These are phyloP conservation scores for Polypterus senegalus DNA, from an alignment of 2,113 vertebrate genomes.

Conservation along the genomic window DNA sequence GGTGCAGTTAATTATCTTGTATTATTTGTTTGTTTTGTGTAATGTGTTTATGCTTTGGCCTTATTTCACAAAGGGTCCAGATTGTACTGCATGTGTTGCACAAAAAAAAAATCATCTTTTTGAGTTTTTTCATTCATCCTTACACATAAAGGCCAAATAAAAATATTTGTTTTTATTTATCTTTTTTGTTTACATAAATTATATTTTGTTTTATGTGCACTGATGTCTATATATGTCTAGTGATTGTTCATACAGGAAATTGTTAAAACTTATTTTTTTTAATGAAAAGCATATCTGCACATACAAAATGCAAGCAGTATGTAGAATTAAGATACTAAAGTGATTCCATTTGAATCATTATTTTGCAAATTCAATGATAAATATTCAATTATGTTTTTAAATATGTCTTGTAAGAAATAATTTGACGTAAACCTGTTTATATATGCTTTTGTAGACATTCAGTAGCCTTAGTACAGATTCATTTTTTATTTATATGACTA, in stretches of 20 bases:
- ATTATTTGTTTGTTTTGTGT: constrained; percentile 8
- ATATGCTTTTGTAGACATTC: no score
- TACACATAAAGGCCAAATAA: constrained; percentile 46
- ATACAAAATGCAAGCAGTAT: no score
- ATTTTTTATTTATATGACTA: no score
- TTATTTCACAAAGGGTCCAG: constrained; percentile 10
- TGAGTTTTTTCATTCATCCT: constrained; percentile 25
- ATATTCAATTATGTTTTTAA: no score
- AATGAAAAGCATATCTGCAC: no score
- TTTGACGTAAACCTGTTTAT: no score
- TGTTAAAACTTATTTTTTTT: no score
- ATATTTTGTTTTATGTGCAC: background rate
- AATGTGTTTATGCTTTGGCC: constrained; percentile 11
- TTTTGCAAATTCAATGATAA: no score
- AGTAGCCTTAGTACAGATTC: no score
- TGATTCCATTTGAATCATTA: no score
- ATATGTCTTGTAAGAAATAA: no score
- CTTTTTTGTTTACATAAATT: background rate
- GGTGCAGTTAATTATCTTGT: constrained; percentile 12
- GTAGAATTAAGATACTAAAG: no score
- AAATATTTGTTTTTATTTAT: constrained; percentile 17
- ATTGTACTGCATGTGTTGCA: constrained; percentile 31
- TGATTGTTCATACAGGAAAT: background rate
- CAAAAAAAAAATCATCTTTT: constrained; percentile 38
- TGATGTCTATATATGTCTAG: background rate